These are phyloP conservation scores for Macropus fuliginosus DNA, from an alignment of 2,797 vertebrate species.

Conservation along the genomic window DNA sequence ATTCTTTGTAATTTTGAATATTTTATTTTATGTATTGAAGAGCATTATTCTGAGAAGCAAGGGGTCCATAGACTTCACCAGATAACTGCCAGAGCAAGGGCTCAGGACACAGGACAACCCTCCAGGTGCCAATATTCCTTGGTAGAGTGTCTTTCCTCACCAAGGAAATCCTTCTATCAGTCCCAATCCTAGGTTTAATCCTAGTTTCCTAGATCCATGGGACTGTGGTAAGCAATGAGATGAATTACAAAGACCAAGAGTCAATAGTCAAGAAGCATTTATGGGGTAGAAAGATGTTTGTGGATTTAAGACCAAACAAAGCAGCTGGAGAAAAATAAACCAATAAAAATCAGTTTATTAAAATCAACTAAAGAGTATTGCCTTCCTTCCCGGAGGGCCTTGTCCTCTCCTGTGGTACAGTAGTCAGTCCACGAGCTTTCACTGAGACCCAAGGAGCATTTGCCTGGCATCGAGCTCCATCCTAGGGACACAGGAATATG, in stretches of 20 bases:
- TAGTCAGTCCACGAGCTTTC: background rate
- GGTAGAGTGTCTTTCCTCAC: background rate
- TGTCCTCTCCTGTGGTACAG: background rate
- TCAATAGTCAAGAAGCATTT: background rate
- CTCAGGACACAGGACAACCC: too few species aligned
- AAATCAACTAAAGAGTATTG: background rate
- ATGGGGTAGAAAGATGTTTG: background rate
- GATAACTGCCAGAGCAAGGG: background rate
- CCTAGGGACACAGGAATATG: background rate
- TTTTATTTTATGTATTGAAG: background rate
- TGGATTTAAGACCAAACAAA: background rate
- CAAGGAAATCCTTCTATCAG: background rate
- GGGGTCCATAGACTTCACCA: too few species aligned
- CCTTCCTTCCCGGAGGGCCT: background rate
- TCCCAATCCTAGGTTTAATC: too few species aligned
- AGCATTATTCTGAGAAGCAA: background rate
- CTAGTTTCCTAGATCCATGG: background rate
- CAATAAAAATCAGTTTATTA: background rate
- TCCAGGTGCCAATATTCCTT: too few species aligned
- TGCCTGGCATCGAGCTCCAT: background rate
- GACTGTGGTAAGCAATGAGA: background rate
- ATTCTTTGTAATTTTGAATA: background rate
- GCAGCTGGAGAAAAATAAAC: background rate
- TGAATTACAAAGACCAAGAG: background rate
- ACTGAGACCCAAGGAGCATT: fast-evolving